Evolutionary conservation across 2,888 invertebrate genomes (phyloP).

Genomic region (Andricus quercusramuli): DNA sequence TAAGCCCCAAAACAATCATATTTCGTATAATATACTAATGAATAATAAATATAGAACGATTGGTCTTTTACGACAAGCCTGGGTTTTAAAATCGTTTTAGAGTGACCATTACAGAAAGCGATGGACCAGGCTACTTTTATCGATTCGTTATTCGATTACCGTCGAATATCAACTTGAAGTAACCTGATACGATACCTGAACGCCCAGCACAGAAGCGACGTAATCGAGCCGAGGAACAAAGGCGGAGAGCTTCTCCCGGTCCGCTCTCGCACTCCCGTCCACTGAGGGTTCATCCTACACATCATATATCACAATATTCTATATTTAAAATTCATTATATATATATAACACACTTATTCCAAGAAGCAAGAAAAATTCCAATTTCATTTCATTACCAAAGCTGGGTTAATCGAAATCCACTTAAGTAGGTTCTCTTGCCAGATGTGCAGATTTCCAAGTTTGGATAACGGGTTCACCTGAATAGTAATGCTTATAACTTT

Average conservation of each 20-base stretch:
- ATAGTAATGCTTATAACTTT: too few relatives aligned
- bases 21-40: constrained; percentile 2
- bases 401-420: constrained; percentile 68
- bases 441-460: background rate
- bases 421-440: constrained; percentile 60
- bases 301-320: constrained; percentile 7
- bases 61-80: background rate
- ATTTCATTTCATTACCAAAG: constrained; percentile 69
- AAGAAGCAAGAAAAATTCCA: constrained; percentile 60
- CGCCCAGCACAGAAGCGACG: constrained; percentile 18
- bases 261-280: background rate
- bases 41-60: background rate
- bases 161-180: constrained; percentile 49
- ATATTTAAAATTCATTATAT: constrained; percentile 4
- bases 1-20: background rate
- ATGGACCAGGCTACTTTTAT: constrained; percentile 20
- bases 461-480: too few relatives aligned
- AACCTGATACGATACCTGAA: constrained; percentile 28
- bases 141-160: constrained; percentile 51
- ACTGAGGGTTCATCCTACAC: background rate
- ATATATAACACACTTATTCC: background rate
- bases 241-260: background rate
- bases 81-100: background rate
- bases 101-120: constrained; percentile 5
- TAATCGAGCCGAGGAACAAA: constrained; percentile 36